Base-by-base conservation (phyloP, 2,888 invertebrate genomes). In the Hemithea aestivaria region DNA sequence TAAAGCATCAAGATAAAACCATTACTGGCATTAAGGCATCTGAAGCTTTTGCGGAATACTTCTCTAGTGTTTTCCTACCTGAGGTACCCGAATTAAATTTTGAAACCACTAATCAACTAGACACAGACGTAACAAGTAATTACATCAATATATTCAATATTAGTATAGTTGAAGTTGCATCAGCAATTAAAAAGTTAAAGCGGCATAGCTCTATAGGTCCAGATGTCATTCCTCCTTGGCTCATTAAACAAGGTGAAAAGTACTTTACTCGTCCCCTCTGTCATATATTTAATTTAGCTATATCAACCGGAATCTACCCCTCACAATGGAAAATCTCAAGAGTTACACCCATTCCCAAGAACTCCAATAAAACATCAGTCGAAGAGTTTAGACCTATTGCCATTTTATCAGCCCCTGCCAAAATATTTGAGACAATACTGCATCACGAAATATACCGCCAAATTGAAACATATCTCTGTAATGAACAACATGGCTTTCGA, bases 401-500 rank as follows among this genome's bases (percentile, higher is more conserved):
- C 1, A 12, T 31, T 4, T 8, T 31, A 6, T 31, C 23, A 5
- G 10, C 23, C 4, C 31, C 31, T 4, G 23, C 31, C 1, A 31
- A 31, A 23, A 8, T 31, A 31, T 31, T 31, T 8, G 31, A 31
- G 22, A 31, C 1, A 1, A 23, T 24, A 5, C 2, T 31, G 1
- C 31, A 24, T 23, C n/a, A 24, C 3, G 2, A 23, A 4, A 12
- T 31, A 1, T 31, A 23, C 12, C 6, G 1, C 1, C 31, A 31
- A 1, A 11, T 24, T 1, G 24, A 31, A 1, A 10, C 7, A 1
- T 31, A 31, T 6, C 21, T 31, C 5, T 23, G n/a, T 7, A 31
- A 31, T 12, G 31, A 7, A 22, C 33, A 34, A n/a, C 33, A 33
- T n/a, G 33, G 33, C 5, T 33, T 33, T 7, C 8, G 25, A 8